These are phyloP conservation scores for Alethe diademata DNA, from an alignment of 2,113 vertebrate genomes.

Conservation along the genomic window DNA sequence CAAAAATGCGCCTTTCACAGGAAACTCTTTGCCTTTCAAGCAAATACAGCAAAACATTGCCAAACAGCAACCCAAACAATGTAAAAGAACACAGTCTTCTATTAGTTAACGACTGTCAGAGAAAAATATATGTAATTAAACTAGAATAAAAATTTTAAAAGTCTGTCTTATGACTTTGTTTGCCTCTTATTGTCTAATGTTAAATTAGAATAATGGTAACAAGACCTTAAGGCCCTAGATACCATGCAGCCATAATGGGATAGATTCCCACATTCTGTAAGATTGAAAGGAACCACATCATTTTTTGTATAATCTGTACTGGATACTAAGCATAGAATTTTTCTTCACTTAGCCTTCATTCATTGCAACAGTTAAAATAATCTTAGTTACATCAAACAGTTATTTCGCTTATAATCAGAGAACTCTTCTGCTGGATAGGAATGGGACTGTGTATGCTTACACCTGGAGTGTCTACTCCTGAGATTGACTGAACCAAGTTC, in stretches of 20 bases:
- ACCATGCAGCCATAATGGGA: not conserved
- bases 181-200: not conserved
- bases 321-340: not conserved
- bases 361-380: not conserved
- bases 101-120: slow-evolving; percentile 39
- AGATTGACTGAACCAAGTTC: not conserved
- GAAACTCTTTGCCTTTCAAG: slow-evolving; percentile 56
- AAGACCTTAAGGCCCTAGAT: not conserved
- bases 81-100: slow-evolving; percentile 31
- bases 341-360: not conserved
- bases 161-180: not conserved
- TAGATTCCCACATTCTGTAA: not conserved
- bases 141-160: not conserved
- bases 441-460: not conserved
- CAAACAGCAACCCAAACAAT: not conserved
- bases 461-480: not conserved
- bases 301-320: not conserved
- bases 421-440: not conserved
- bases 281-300: not conserved
- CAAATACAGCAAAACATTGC: not conserved
- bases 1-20: slow-evolving; percentile 44
- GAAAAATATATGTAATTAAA: slow-evolving; percentile 43
- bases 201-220: not conserved
- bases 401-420: not conserved
- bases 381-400: not conserved